Evolutionary conservation across 2,113 vertebrate genomes (phyloP), one percentile per base, ranked within the genome.

Genomic region (Xenopus borealis): DNA sequence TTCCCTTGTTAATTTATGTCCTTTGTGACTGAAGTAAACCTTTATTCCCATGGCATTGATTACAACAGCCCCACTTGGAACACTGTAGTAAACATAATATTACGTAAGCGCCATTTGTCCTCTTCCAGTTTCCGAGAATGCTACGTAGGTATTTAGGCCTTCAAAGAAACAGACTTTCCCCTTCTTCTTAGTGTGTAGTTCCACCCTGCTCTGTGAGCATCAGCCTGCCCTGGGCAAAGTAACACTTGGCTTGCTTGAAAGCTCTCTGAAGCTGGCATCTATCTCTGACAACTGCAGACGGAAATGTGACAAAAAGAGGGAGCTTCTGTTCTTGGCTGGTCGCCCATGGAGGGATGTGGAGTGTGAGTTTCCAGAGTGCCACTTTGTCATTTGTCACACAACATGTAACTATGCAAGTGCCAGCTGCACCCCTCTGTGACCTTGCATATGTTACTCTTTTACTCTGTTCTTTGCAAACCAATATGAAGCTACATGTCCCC

Each of bases 101-200:
- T 67, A 75, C 45, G 64, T 75, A 75, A 75, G 20, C 14, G 14
- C 66, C 62, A 73, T 20, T 73, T 73, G 62, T 73, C 52, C 72
- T 66, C 27, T 73, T 66, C 62, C 72, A 57, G 33, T 50, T 67
- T 75, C 72, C 61, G 66, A 75, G 72, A 75, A 75, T 67, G 59
- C 64, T 50, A 50, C 33, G 33, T 58, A 46, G 66, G 64, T 75
- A 75, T 66, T 75, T 40, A n/a, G 47, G 55, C 11, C 18, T 4
- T 75, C 11, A 46, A 53, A 27, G 53, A 61, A 74, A 52, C 72
- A 50, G 66, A 61, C n/a, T 44, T 57, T 75, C 63, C 47, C 63
- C 47, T 50, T 50, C 47, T 16, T 12, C 47, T n/a, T 23, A 50
- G 64, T 40, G 55, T 75, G 64, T 27, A 61, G 52, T 57, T 61